Conservation (phyloP, 2,888 invertebrate genomes). For the Polyploca ridens region DNA sequence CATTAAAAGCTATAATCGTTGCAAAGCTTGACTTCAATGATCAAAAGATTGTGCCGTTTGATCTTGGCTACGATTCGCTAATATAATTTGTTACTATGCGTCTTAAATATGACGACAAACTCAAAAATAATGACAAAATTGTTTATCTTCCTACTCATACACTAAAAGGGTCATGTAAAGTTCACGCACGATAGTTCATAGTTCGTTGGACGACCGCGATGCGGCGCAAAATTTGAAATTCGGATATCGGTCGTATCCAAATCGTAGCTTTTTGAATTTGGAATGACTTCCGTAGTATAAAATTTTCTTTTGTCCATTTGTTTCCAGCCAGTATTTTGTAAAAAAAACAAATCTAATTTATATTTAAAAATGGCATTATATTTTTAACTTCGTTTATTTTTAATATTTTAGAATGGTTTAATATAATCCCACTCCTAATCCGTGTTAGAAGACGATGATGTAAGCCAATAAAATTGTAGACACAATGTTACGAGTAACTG, state of each 20-base stretch:
- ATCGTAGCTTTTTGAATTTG: slow-evolving; percentile 34
- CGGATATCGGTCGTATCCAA: slow-evolving; percentile 44
- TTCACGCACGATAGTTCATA: slow-evolving; percentile 41
- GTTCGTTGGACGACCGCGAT: slow-evolving; percentile 50
- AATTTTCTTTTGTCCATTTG: slow-evolving; percentile 7
- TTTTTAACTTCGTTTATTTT: too few relatives aligned
- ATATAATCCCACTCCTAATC: slow-evolving; percentile 4
- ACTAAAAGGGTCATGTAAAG: slow-evolving; percentile 40
- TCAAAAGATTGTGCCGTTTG: too few relatives aligned
- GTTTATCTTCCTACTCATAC: slow-evolving; percentile 14
- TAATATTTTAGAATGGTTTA: neutral
- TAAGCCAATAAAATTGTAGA: slow-evolving; percentile 3
- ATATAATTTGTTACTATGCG: too few relatives aligned
- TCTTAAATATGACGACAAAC: neutral
- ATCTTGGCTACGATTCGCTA: too few relatives aligned
- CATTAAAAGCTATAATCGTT: too few relatives aligned
- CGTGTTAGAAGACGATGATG: neutral
- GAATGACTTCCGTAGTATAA: slow-evolving; percentile 25
- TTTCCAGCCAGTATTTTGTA: neutral
- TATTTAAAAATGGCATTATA: too few relatives aligned
- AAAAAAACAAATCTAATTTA: neutral
- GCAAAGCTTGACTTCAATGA: too few relatives aligned
- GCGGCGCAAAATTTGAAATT: slow-evolving; percentile 63
- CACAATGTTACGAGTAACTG: neutral
- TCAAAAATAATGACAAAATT: slow-evolving; percentile 7